Evolutionary conservation across 2,113 vertebrate genomes (phyloP), one percentile per base, ranked within the genome.

Genomic region (Semicossyphus pulcher): DNA sequence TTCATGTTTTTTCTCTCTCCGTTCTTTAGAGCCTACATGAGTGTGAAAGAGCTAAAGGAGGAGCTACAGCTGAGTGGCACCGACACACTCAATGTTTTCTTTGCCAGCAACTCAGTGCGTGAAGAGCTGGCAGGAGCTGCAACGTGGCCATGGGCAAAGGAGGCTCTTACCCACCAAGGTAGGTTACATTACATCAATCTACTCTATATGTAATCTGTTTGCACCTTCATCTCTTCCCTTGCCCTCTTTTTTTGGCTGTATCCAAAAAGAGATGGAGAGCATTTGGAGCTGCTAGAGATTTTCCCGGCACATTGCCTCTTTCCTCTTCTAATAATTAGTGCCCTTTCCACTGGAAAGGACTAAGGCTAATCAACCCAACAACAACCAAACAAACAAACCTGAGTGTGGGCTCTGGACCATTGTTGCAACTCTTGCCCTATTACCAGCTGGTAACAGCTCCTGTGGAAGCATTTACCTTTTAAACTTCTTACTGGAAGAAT

Each of bases 91-190:
- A 99, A 99, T 0, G 93, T 99, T 77, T 99, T 97, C 87, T 99
- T 99, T 1, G 97, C 97, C 86, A 94, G 89, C 78, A 97, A 94
- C 78, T 99, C 97, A 0, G 94, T 95, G 21, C 92, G 95, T 25
- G 96, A 99, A 72, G 96, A 97, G 58, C 87, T 99, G 81, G 97
- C 96, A 37, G 98, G 98, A 72, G 94, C 96, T 61, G 98, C 97
- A 31, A 99, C 97, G 34, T 99, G 98, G 98, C 98, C 98, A 0
- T 99, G 98, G 98, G 96, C 97, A 41, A 99, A 99, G 71, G 97
- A 99, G 67, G 96, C 98, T 32, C 93, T 97, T 1, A 96, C 89
- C 53, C 94, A 96, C 74, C 93, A 96, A 81, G 91, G 91, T 90
- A 52, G 59, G 52, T 91, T 10, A 34, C 48, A 58, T 62, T 10